phyloP scores from a whole-genome alignment of 2,113 vertebrate species.

The Xenus cinereus region DNA sequence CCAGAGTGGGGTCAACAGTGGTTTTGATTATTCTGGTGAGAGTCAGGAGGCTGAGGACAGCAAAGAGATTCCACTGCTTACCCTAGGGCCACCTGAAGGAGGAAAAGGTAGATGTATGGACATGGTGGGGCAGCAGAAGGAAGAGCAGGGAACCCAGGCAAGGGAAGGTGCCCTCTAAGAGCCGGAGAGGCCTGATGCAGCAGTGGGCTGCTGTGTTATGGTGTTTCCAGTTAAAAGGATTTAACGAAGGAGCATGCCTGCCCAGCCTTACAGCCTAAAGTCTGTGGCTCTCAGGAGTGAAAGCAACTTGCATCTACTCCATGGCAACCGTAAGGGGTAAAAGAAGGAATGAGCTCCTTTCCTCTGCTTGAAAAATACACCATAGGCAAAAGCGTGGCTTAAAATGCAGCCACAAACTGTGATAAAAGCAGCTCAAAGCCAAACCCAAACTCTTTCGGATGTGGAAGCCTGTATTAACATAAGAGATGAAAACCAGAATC shows the following conservation, averaged over 20 bases:
- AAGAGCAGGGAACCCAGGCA: neutral
- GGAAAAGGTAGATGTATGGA: neutral
- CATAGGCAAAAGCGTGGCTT: neutral
- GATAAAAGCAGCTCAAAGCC: constrained; percentile 1
- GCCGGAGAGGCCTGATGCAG: neutral
- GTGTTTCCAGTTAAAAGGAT: neutral
- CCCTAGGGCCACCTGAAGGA: neutral
- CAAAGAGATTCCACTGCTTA: neutral
- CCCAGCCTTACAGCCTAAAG: neutral
- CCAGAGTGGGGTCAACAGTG: neutral
- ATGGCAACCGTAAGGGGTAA: neutral
- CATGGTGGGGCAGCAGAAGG: neutral
- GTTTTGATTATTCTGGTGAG: neutral
- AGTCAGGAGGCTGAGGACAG: neutral
- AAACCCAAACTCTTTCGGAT: neutral
- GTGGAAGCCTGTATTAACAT: neutral
- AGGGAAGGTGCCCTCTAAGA: neutral
- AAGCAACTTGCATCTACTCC: neutral
- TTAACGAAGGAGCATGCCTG: neutral
- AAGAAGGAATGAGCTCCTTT: neutral
- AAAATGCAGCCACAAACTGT: neutral
- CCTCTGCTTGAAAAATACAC: neutral
- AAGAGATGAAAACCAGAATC: constrained; percentile 60
- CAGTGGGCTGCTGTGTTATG: neutral
- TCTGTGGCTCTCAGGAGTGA: neutral